These are phyloP conservation scores for Ephialtes manifestator DNA, from an alignment of 2,888 invertebrate species.

Conservation along the genomic window DNA sequence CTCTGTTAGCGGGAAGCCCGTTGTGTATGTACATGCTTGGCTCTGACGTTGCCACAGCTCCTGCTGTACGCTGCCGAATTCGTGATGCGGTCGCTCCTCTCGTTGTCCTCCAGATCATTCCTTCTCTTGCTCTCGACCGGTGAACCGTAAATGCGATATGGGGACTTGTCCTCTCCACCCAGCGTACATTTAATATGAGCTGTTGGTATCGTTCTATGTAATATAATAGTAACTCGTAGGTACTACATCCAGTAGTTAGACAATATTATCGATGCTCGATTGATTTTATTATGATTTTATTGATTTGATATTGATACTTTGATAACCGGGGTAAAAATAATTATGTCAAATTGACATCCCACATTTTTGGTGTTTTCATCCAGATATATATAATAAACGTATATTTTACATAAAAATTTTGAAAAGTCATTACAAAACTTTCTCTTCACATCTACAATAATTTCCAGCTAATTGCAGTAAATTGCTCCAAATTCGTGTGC, in stretches of 20 bases:
- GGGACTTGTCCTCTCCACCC: neutral
- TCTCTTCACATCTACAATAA: too few species aligned
- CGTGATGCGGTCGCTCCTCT: conserved; percentile 75
- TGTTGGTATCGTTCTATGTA: neutral
- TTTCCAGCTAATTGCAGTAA: too few species aligned
- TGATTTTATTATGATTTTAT: neutral
- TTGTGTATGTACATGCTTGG: conserved; percentile 43
- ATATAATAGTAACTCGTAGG: neutral
- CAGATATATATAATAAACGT: too few species aligned
- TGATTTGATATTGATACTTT: neutral
- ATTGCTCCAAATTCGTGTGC: too few species aligned
- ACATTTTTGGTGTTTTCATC: too few species aligned
- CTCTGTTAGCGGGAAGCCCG: conserved; percentile 39
- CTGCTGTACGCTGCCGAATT: conserved; percentile 70
- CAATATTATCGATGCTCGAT: neutral
- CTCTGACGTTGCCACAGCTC: conserved; percentile 27
- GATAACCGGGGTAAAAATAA: too few species aligned
- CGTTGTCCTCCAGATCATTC: conserved; percentile 46
- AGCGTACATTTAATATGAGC: neutral
- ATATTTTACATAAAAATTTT: too few species aligned
- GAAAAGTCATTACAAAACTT: too few species aligned
- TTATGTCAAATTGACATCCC: too few species aligned
- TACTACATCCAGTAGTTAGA: neutral
- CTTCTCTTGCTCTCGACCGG: conserved; percentile 8
- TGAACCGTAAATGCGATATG: conserved; percentile 30